Conservation (phyloP, 35 echinoderm and acorn worm genomes). For the Amphiura filiformis region DNA sequence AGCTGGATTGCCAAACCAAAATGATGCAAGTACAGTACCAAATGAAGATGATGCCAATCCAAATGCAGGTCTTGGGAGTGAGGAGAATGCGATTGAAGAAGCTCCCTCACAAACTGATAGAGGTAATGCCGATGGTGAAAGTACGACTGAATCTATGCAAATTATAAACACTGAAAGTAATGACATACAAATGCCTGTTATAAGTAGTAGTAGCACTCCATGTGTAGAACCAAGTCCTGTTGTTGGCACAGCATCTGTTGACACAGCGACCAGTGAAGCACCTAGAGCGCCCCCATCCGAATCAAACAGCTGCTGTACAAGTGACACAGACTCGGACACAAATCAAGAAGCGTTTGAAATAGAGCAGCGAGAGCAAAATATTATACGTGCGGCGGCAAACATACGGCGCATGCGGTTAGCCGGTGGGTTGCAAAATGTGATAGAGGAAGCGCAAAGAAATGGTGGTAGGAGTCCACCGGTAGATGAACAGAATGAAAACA, state of each 20-base stretch:
- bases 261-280: neutral
- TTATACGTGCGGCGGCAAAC: conserved; percentile 85
- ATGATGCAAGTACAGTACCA: conserved; percentile 1
- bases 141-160: conserved; percentile 1
- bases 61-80: neutral
- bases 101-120: neutral
- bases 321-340: conserved; percentile 89
- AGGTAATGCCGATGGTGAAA: conserved; percentile 11
- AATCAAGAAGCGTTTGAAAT: conserved; percentile 75
- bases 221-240: neutral
- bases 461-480: neutral
- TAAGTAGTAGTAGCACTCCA: neutral
- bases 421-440: conserved; percentile 53
- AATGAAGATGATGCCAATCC: neutral
- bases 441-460: conserved; percentile 20
- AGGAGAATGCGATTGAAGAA: neutral
- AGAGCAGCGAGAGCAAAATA: conserved; percentile 53
- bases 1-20: neutral
- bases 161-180: neutral
- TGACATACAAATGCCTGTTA: conserved; percentile 5
- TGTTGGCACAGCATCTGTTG: conserved; percentile 2
- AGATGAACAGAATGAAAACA: conserved; percentile 1
- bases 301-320: conserved; percentile 54
- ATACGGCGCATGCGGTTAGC: conserved; percentile 75
- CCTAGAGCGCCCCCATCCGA: neutral